A percentile compares a stretch with the other conserved stretches of the same genome.
phyloP scores from a whole-genome alignment of 2,888 invertebrate genomes.

The Volucella inanis region DNA sequence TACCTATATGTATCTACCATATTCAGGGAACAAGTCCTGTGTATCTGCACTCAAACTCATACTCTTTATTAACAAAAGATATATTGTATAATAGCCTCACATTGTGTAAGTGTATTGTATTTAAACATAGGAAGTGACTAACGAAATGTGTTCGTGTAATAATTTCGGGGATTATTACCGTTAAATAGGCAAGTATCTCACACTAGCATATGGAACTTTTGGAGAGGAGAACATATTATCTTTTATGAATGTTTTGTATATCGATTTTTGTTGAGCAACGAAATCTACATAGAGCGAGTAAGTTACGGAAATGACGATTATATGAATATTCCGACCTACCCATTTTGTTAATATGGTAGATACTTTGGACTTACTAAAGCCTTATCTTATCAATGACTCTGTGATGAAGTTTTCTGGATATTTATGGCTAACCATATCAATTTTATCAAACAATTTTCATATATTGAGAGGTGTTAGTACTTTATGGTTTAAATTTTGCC shows the following conservation, averaged over 20 bases:
- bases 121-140: slow-evolving; percentile 20
- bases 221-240: neutral
- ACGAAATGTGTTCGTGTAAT: slow-evolving; percentile 33
- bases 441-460: too few relatives aligned
- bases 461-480: too few relatives aligned
- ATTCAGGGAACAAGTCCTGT: too few relatives aligned
- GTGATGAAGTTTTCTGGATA: too few relatives aligned
- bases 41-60: neutral
- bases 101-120: neutral
- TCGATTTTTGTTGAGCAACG: neutral
- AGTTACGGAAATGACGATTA: neutral
- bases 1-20: too few relatives aligned
- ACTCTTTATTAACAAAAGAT: neutral
- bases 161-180: slow-evolving; percentile 45
- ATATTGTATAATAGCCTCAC: too few relatives aligned
- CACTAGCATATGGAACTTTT: neutral
- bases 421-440: too few relatives aligned
- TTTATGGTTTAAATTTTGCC: too few relatives aligned
- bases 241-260: slow-evolving; percentile 7
- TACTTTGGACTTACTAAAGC: too few relatives aligned
- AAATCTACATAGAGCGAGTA: neutral
- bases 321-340: too few relatives aligned
- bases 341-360: too few relatives aligned
- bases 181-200: slow-evolving; percentile 13
- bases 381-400: too few relatives aligned